A percentile compares a stretch with the other conserved stretches of the same genome.
Evolutionary conservation across 2,113 vertebrate genomes (phyloP).

Genomic region (Glareola pratincola): DNA sequence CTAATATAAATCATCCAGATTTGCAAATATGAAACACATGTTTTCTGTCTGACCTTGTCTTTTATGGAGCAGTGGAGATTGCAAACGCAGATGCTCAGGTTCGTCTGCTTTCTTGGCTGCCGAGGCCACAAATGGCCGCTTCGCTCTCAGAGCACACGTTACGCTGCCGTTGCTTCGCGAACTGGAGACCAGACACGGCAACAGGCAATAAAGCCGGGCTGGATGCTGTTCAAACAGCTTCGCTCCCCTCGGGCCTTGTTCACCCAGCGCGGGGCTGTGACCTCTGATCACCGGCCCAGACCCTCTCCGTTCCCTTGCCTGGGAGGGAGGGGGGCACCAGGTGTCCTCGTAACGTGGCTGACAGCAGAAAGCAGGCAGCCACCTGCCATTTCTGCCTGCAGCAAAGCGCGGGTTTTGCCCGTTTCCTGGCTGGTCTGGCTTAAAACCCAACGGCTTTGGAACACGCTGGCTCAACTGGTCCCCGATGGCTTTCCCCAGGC

Average conservation of each 20-base stretch:
- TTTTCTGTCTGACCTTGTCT: conserved; percentile 51
- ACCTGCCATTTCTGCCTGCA: not conserved
- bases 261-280: not conserved
- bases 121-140: not conserved
- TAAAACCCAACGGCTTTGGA: not conserved
- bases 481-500: not conserved
- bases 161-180: not conserved
- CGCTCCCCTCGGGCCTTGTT: not conserved
- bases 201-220: not conserved
- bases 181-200: not conserved
- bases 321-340: not conserved
- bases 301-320: not conserved
- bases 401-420: not conserved
- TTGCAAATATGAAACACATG: conserved; percentile 50
- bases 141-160: not conserved
- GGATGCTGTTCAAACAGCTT: not conserved
- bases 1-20: conserved; percentile 34
- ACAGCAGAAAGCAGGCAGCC: not conserved
- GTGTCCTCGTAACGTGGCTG: not conserved
- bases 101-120: conserved; percentile 15
- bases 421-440: not conserved
- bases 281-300: fast-evolving
- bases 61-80: conserved; percentile 49
- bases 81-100: conserved; percentile 48
- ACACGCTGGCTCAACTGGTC: not conserved